Percentiles rank a stretch among this genome's conserved stretches.
Conservation (phyloP, 2,113 vertebrate species). For the Heptranchias perlo region DNA sequence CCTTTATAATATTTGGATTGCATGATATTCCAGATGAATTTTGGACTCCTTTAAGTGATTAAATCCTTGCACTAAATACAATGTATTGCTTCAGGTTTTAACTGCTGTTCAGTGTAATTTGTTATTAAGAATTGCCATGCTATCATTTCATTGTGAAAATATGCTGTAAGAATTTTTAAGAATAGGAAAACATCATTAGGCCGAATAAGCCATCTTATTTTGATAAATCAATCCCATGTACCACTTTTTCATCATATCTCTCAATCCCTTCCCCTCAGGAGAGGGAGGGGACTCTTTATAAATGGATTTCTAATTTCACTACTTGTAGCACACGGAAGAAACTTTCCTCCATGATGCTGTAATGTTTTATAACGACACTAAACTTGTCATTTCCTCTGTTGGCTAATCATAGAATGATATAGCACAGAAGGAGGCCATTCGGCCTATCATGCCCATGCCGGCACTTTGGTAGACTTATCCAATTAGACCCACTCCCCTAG, state of each 20-base stretch:
- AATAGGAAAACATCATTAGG: background rate
- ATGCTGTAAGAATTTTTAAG: background rate
- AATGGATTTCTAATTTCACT: background rate
- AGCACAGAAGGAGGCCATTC: no score
- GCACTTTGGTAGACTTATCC: no score
- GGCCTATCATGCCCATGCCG: no score
- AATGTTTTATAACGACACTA: background rate
- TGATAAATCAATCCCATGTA: background rate
- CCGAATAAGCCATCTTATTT: background rate
- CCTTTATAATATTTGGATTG: conserved; percentile 22
- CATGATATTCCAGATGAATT: conserved; percentile 4
- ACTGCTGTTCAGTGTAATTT: background rate
- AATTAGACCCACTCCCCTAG: no score
- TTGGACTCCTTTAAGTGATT: background rate
- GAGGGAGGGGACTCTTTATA: background rate
- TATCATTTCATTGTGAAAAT: background rate
- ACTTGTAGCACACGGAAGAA: background rate
- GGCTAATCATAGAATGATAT: no score
- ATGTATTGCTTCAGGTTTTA: background rate
- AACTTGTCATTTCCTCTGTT: no score
- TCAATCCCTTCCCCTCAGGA: background rate
- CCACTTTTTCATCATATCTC: background rate
- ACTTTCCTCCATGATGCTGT: background rate
- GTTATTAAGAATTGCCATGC: background rate
- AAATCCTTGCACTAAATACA: background rate